These are phyloP conservation scores for Halichoerus grypus DNA, from an alignment of 2,113 vertebrate species.

Conservation along the genomic window DNA sequence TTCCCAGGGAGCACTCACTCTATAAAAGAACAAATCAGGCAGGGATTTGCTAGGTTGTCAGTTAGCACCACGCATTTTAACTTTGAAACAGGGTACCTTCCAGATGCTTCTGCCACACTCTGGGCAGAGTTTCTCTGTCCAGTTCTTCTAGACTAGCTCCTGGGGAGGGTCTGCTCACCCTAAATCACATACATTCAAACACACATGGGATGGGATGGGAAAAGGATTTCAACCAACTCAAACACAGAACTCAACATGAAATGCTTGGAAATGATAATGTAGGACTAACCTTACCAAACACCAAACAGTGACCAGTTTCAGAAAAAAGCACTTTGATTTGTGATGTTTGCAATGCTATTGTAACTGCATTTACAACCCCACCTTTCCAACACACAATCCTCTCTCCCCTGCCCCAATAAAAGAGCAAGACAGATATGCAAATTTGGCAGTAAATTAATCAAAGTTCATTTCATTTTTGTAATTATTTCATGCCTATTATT, in stretches of 20 bases:
- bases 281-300: not conserved
- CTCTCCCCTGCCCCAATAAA: not conserved
- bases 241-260: not conserved
- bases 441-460: not conserved
- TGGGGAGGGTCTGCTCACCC: not conserved
- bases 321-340: not conserved
- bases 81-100: not conserved
- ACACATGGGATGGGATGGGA: fast-evolving
- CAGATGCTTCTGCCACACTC: not conserved
- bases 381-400: not conserved
- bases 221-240: not conserved
- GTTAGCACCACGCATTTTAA: not conserved
- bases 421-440: not conserved
- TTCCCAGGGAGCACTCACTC: not conserved
- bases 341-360: not conserved
- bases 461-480: not conserved
- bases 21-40: not conserved
- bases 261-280: not conserved
- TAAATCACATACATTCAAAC: not conserved
- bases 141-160: not conserved
- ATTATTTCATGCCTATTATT: not conserved
- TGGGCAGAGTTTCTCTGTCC: too few relatives aligned
- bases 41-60: not conserved
- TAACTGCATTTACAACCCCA: not conserved
- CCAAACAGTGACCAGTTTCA: not conserved